Base-by-base conservation (phyloP, 2,113 vertebrate species). In the Tympanuchus pallidicinctus region DNA sequence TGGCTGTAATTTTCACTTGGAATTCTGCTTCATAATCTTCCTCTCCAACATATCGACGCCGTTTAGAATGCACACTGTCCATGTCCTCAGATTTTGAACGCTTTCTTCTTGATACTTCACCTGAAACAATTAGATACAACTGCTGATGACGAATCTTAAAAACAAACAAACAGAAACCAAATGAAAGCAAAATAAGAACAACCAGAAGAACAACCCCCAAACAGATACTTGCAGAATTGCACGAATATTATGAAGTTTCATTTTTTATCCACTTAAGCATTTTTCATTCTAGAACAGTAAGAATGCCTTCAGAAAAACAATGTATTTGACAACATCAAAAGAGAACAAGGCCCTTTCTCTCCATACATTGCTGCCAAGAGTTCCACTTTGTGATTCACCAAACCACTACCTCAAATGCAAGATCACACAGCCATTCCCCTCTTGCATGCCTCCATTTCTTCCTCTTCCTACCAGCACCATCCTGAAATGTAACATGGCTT, bases 1-100 rank as follows among this genome's bases (percentile, higher is more conserved):
- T 98, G 28, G 98, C 97, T 94, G 98, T 98, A 93, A 99, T 99
- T 97, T 99, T 99, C 42, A 99, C 97, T 98, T 99, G 98, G 91
- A 99, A 96, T 87, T 99, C 98, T 86, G 99, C 99, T 95, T 99
- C 99, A 75, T 98, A 98, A 78, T 98, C 98, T 88, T 98, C 98
- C 85, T 98, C 98, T 88, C 86, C 97, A 82, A 97, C 77, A 25
- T 97, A 98, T 34, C 98, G 97, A 60, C 97, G 97, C 28, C 98
- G 98, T 93, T 98, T 98, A 48, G 97, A 97, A 75, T 97, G 96
- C 65, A 98, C n/a, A 36, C 54, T 97, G 75, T 98, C 98, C 94
- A 98, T 97, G 77, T 98, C 98, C 71, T 98, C 98, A 75, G 98
- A 98, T 80, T 97, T 98, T 86, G 98, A 98, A 72, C 98, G 98